Base-by-base conservation (phyloP, 2,888 invertebrate species). In the Phyto melanocephala region DNA sequence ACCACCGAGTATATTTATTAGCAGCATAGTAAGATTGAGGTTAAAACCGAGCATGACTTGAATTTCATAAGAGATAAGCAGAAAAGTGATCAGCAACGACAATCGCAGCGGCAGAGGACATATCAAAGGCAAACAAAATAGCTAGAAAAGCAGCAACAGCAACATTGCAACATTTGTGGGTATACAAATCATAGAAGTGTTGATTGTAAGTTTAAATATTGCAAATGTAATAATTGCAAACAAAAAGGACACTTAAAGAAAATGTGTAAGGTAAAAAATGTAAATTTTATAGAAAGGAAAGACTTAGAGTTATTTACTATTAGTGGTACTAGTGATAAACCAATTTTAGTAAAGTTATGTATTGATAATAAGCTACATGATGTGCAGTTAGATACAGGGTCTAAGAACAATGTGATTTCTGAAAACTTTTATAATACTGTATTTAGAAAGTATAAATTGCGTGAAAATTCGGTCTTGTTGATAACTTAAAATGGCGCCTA, bases 381-480 rank as follows among this genome's bases (percentile, higher is more conserved):
- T 7, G 79, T 80, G 75, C 54, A 80, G 54, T 47, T 63, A n/a
- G 82, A 80, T 40, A 83, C 81, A 4, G 79, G 81, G n/a, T 75
- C 79, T 1, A 75, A 78, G 67, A 58, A 71, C 72, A 80, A 58
- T 40, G 68, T 79, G 15, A 80, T 50, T 35, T 65, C 22, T 6
- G 42, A 24, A n/a, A 50, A 52, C n/a, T 42, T 22, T 35, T 81
- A 52, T 54, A 77, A 70, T n/a, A n/a, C 22, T 22, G 15, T 7
- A 45, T 56, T 72, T 40, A 13, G 15, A 5, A 56, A 56, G 15
- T 17, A 35, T 54, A 37, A 52, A 13, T n/a, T n/a, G n/a, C n/a
- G 15, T 68, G 1, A 40, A 67, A 13, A 54, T n/a, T n/a, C n/a
- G n/a, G n/a, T 76, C n/a, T 45, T 76, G 10, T 67, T 82, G 17